phyloP scores from a whole-genome alignment of 2,888 invertebrate species.

The Syritta pipiens region DNA sequence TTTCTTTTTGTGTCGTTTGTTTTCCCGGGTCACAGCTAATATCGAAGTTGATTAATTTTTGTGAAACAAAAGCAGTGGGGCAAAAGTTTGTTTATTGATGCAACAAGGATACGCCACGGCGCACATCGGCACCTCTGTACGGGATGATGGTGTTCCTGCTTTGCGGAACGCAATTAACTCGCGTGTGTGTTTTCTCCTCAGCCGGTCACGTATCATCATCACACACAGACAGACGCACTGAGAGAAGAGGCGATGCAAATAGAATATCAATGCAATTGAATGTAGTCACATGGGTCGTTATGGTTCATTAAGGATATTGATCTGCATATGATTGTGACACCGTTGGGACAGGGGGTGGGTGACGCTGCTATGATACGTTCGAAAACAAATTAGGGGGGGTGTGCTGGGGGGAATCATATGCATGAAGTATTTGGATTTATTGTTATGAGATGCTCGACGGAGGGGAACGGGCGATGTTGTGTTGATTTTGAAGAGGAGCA shows the following conservation, averaged over 20 bases:
- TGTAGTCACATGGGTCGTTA: constrained; percentile 58
- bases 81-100: constrained; percentile 17
- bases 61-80: constrained; percentile 45
- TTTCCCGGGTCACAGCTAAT: background rate
- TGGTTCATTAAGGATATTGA: constrained; percentile 66
- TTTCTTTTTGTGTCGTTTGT: background rate
- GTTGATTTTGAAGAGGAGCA: background rate
- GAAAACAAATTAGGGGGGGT: constrained; percentile 36
- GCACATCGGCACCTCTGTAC: constrained; percentile 39
- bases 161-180: constrained; percentile 35
- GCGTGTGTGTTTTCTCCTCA: constrained; percentile 20
- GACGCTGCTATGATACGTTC: background rate
- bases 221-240: background rate
- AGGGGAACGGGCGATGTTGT: constrained; percentile 7
- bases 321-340: constrained; percentile 59
- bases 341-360: background rate
- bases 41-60: constrained; percentile 59
- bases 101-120: constrained; percentile 22
- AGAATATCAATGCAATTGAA: constrained; percentile 63
- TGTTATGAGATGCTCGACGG: constrained; percentile 4
- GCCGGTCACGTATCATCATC: constrained; percentile 51
- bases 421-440: constrained; percentile 41
- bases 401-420: background rate
- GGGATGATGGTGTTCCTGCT: background rate
- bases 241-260: constrained; percentile 23